Evolutionary conservation across 2,113 vertebrate genomes (phyloP), one percentile per base, ranked within the genome.

Genomic region (Etia nguti): DNA sequence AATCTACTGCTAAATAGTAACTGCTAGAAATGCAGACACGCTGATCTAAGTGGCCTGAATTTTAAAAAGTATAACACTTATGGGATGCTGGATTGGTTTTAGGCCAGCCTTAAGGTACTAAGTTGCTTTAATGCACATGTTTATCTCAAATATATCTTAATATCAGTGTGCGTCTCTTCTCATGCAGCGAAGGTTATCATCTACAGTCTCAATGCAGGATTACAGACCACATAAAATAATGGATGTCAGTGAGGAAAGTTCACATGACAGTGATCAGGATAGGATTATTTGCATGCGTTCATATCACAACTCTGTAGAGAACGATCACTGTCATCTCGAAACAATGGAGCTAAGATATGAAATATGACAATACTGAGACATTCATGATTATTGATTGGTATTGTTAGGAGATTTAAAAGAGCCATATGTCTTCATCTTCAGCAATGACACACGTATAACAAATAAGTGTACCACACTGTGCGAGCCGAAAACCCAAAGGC

Each of bases 311-410:
- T 92, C 93, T 91, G 91, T 89, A 82, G 95, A 92, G 95, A 96
- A 96, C 94, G 94, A 97, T 96, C 94, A 94, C 94, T 95, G 95
- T 95, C 96, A 95, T 95, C 93, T 87, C 57, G 60, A 91, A 94
- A 95, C 95, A 96, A 95, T 92, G 91, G 91, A 88, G 92, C 89
- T 96, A 96, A 96, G 96, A 94, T 97, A 97, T 97, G 95, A 96
- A 97, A 96, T 96, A 94, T 96, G 95, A 96, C 96, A 93, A 94
- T 95, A 92, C 89, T 86, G 90, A 93, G 95, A 96, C 96, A 93
- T 94, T 96, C 95, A 96, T 96, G 95, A 95, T 96, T 97, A 97
- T 97, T 97, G 96, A 97, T 97, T 95, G 96, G 95, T 95, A 96
- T 96, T 96, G 96, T 97, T 97, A 97, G 96, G 94, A 86, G 95